phyloP scores from a whole-genome alignment of 2,113 vertebrate genomes.

The Pteruthius melanotis region DNA sequence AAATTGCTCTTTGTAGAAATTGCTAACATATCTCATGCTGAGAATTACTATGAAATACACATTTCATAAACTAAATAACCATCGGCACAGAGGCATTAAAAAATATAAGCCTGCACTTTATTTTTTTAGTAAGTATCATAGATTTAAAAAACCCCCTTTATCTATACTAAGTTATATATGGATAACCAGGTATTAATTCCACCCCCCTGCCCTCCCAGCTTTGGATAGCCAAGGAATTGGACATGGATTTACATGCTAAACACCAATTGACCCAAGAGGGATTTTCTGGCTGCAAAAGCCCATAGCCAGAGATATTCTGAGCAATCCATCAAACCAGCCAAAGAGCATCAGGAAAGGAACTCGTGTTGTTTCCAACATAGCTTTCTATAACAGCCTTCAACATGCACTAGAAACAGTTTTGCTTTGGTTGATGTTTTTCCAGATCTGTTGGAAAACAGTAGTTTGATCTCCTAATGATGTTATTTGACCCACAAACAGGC shows the following conservation, averaged over 20 bases:
- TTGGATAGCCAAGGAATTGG: not conserved
- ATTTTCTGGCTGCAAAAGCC: not conserved
- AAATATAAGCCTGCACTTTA: not conserved
- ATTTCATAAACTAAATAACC: not conserved
- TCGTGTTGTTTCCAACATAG: not conserved
- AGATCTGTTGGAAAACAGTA: not conserved
- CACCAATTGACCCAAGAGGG: not conserved
- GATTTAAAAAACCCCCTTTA: not conserved
- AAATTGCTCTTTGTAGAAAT: not conserved
- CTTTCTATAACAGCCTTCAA: not conserved
- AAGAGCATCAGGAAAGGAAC: not conserved
- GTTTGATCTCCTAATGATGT: not conserved
- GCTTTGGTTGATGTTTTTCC: not conserved
- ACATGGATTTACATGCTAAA: not conserved
- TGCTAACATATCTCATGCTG: not conserved
- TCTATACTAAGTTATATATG: not conserved
- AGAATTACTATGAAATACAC: not conserved
- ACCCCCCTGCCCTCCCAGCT: not conserved
- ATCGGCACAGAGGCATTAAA: not conserved
- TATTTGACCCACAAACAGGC: slow-evolving; percentile 40
- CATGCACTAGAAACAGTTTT: slow-evolving; percentile 18
- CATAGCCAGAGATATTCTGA: not conserved
- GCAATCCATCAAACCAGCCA: not conserved
- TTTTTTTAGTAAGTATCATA: not conserved
- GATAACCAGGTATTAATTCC: not conserved